A percentile compares a stretch with the other conserved stretches of the same genome.
Evolutionary conservation across 2,113 vertebrate genomes (phyloP).

Genomic region (Dasyornis broadbenti): DNA sequence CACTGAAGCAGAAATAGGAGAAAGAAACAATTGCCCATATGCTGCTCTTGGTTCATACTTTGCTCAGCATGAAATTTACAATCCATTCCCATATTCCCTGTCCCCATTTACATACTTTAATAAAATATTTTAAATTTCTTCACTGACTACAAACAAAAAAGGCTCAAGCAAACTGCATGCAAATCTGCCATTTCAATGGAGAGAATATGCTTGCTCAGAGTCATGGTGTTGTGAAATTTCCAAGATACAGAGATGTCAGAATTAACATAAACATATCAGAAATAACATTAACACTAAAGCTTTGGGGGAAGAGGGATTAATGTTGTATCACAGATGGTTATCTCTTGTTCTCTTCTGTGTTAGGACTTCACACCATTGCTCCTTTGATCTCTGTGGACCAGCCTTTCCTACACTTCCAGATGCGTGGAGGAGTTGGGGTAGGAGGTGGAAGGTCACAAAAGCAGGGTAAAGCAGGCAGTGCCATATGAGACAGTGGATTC

Average conservation of each 20-base stretch:
- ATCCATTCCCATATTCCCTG: neutral
- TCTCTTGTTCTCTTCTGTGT: neutral
- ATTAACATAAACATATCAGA: no score
- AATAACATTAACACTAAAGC: neutral
- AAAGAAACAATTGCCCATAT: neutral
- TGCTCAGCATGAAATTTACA: neutral
- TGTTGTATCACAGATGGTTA: neutral
- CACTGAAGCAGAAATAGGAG: neutral
- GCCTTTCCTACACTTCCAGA: neutral
- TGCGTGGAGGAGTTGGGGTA: accelerated
- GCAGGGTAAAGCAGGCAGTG: neutral
- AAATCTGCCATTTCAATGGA: neutral
- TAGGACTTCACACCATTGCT: neutral
- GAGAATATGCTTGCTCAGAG: neutral
- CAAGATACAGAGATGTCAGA: neutral
- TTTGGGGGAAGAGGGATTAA: neutral
- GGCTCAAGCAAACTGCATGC: neutral
- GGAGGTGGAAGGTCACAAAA: neutral
- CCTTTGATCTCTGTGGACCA: neutral
- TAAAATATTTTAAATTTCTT: neutral
- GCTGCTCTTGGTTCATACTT: neutral
- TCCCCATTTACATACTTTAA: neutral
- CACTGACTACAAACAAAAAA: neutral
- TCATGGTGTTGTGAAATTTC: neutral
- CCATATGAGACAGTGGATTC: neutral